phyloP scores from a whole-genome alignment of 2,113 vertebrate species.

The Cyphomyrus discorhynchus region DNA sequence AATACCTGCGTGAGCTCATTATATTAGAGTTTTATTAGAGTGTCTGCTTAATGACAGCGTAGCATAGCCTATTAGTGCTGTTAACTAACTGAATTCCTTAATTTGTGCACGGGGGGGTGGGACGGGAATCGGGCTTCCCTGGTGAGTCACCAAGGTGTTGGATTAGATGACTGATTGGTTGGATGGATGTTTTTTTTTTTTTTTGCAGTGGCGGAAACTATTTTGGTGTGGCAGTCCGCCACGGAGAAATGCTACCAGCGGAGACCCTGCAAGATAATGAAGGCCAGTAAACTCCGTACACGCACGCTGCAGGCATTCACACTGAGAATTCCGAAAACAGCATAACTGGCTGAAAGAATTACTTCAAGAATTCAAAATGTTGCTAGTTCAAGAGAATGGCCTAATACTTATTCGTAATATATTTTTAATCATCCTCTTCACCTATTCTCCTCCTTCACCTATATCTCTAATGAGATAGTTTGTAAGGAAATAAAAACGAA shows the following conservation, averaged over 20 bases:
- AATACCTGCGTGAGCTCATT: neutral
- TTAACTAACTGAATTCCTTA: neutral
- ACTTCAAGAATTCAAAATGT: neutral
- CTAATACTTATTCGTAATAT: neutral
- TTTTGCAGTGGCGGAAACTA: neutral
- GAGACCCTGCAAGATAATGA: neutral
- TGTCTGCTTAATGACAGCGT: neutral
- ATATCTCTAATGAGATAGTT: neutral
- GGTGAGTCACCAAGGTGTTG: neutral
- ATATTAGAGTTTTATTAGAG: neutral
- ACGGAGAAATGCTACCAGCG: neutral
- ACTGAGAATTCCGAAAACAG: neutral
- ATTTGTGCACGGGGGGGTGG: neutral
- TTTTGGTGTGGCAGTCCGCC: neutral
- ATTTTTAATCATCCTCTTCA: neutral
- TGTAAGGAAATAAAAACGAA: neutral
- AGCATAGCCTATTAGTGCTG: neutral
- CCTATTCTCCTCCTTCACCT: neutral
- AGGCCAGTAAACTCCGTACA: neutral
- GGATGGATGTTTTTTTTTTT: neutral
- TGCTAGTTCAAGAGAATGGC: neutral
- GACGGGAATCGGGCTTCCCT: neutral
- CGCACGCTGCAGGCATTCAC: neutral
- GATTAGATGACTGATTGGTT: neutral
- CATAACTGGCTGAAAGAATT: neutral